Percentiles rank a stretch among this genome's conserved stretches.
These are phyloP conservation scores for Phortica magna DNA, from an alignment of 2,888 invertebrate genomes.

Conservation along the genomic window DNA sequence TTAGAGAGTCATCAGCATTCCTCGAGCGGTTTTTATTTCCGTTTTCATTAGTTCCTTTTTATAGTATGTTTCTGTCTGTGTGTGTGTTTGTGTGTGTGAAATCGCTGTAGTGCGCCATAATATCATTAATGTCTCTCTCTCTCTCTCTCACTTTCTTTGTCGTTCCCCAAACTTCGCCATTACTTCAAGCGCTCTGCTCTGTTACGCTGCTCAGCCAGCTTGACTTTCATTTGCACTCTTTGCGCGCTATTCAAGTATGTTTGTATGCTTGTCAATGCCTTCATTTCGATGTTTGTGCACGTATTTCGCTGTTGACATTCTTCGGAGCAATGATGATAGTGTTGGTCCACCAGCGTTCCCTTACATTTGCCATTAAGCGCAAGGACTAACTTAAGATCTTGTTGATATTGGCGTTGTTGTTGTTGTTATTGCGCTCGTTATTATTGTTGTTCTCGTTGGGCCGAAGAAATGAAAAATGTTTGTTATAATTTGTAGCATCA, in stretches of 20 bases:
- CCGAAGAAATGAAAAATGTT: slow-evolving; percentile 59
- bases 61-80: slow-evolving; percentile 20
- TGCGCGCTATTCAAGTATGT: background rate
- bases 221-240: slow-evolving; percentile 3
- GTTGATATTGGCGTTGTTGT: background rate
- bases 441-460: background rate
- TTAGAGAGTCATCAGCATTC: slow-evolving; percentile 73
- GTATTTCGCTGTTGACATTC: slow-evolving; percentile 70
- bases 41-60: slow-evolving; percentile 73
- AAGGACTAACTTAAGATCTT: background rate
- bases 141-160: background rate
- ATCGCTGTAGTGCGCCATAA: slow-evolving; percentile 51
- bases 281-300: slow-evolving; percentile 72
- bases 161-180: background rate
- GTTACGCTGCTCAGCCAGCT: slow-evolving; percentile 19
- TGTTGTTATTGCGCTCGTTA: too few species aligned
- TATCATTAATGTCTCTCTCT: slow-evolving; percentile 68
- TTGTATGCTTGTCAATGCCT: slow-evolving; percentile 63
- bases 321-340: slow-evolving; percentile 13
- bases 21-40: slow-evolving; percentile 72
- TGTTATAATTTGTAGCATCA: slow-evolving; percentile 68
- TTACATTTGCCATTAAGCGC: background rate
- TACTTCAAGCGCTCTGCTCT: background rate
- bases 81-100: slow-evolving; percentile 54
- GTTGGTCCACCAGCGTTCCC: slow-evolving; percentile 19